Evolutionary conservation across 2,888 invertebrate species (phyloP).

Genomic region (Cheilosia variabilis): DNA sequence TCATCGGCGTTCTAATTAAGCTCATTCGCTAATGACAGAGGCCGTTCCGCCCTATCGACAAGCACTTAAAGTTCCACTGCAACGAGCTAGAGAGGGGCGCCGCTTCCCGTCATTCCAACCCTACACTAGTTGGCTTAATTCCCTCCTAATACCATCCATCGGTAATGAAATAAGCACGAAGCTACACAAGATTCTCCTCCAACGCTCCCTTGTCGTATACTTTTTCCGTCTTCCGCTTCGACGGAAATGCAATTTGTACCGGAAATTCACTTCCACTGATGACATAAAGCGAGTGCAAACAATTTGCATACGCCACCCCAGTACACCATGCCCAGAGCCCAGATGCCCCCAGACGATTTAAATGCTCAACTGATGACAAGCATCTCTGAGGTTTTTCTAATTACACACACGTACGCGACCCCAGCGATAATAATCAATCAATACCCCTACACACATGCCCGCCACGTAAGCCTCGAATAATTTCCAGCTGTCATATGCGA

Average conservation of each 20-base stretch:
- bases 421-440: constrained; percentile 20
- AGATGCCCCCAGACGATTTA: not conserved
- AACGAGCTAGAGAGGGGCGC: not conserved
- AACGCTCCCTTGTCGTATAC: not conserved
- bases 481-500: not conserved
- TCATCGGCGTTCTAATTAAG: not conserved
- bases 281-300: constrained; percentile 35
- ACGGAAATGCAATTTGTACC: constrained; percentile 51
- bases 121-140: constrained; percentile 7
- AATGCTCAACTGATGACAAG: not conserved
- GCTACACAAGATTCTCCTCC: not conserved
- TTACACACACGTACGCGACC: not conserved
- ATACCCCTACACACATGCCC: not conserved
- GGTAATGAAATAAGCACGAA: constrained; percentile 29
- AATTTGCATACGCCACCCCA: constrained; percentile 25
- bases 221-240: constrained; percentile 26
- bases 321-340: not conserved
- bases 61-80: not conserved
- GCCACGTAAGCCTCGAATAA: not conserved
- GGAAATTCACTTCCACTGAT: constrained; percentile 57
- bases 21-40: not conserved
- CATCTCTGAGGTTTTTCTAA: constrained; percentile 22
- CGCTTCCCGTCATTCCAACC: not conserved
- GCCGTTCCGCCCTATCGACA: not conserved
- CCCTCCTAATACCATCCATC: not conserved